Percentiles rank a stretch among this genome's conserved stretches.
These are phyloP conservation scores for Zosterops lateralis DNA, from an alignment of 2,113 vertebrate species.

Conservation along the genomic window DNA sequence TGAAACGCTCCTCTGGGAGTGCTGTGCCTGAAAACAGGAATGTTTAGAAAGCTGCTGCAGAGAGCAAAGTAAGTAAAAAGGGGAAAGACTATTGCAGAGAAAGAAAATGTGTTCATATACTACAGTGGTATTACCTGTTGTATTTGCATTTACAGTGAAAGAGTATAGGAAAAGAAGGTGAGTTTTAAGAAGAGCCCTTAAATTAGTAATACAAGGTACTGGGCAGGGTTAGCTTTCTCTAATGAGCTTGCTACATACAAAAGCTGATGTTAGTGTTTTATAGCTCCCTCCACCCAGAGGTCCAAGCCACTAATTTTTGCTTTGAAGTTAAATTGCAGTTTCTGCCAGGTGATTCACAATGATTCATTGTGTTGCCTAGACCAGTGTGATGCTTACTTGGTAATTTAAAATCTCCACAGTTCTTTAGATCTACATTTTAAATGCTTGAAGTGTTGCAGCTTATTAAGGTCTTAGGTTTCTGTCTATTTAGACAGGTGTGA, in stretches of 20 bases:
- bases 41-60: neutral
- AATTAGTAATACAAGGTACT: neutral
- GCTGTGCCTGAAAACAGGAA: neutral
- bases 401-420: slow-evolving; percentile 57
- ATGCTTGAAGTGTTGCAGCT: slow-evolving; percentile 33
- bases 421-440: slow-evolving; percentile 53
- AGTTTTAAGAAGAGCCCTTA: neutral
- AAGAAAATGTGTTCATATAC: neutral
- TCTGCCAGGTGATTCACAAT: slow-evolving; percentile 60
- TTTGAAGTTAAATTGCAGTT: slow-evolving; percentile 70
- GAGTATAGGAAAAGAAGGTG: neutral
- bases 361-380: slow-evolving; percentile 64
- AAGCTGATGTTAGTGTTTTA: slow-evolving; percentile 48
- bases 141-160: neutral
- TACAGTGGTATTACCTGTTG: neutral
- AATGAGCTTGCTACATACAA: slow-evolving; percentile 2
- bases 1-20: neutral
- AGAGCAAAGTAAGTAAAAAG: neutral
- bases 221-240: neutral
- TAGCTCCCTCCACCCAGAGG: neutral
- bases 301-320: slow-evolving; percentile 55
- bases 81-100: neutral
- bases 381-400: slow-evolving; percentile 31
- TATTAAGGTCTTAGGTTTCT: slow-evolving; percentile 33
- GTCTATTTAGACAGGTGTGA: slow-evolving; percentile 41